phyloP scores from a whole-genome alignment of 2,797 vertebrate genomes.

The Pangasius larnaudii region DNA sequence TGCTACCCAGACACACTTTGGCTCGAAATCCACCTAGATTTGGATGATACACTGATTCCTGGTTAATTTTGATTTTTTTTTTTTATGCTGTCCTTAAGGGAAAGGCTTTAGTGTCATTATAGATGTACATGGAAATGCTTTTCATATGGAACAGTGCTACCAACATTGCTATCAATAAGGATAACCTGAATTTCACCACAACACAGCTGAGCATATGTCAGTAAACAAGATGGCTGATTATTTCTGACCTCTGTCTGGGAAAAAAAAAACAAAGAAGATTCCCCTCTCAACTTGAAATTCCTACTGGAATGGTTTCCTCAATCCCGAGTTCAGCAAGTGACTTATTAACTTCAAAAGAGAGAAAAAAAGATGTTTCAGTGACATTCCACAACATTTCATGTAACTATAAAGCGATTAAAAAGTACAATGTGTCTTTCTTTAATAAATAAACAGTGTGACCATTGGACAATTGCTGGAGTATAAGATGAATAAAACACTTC shows the following conservation, averaged over 20 bases:
- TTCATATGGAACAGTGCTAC: not conserved
- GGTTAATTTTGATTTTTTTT: too few species aligned
- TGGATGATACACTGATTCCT: not conserved
- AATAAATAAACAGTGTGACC: not conserved
- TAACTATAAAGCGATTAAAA: not conserved
- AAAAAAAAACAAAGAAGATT: not conserved
- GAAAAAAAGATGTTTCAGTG: not conserved
- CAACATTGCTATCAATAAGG: not conserved
- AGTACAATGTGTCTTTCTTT: not conserved
- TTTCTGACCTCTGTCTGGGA: not conserved
- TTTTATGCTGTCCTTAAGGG: not conserved
- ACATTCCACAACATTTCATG: not conserved
- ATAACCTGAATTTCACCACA: not conserved
- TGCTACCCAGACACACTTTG: not conserved
- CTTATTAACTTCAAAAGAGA: not conserved
- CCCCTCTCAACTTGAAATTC: not conserved
- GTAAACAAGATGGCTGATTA: not conserved
- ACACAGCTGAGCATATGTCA: not conserved
- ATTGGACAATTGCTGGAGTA: too few species aligned
- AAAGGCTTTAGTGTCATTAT: not conserved
- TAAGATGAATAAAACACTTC: not conserved
- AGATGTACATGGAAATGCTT: not conserved
- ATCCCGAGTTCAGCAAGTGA: not conserved
- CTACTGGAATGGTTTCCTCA: not conserved
- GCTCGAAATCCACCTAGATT: not conserved